Evolutionary conservation across 2,113 vertebrate species (phyloP), one percentile per base, ranked within the genome.

Genomic region (Bostrychus sinensis): DNA sequence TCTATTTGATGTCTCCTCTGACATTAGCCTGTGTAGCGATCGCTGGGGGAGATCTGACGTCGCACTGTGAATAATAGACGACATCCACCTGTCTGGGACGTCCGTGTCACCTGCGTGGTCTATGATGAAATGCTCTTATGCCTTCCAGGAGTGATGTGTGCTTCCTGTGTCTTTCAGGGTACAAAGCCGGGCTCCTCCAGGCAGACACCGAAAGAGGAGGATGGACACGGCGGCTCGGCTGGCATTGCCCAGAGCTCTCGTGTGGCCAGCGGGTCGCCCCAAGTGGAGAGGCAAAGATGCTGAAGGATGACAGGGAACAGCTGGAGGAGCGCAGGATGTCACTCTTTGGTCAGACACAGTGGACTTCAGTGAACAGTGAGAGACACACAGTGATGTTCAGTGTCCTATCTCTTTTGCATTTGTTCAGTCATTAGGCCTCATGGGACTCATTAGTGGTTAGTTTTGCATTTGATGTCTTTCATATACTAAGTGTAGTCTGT

Each of bases 1-100:
- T 90, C 86, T 90, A 68, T 81, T 87, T 86, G 85, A 90, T 84
- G 85, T 81, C 70, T 74, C 84, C 87, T 82, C 56, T 77, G 81
- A 77, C 82, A 83, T 66, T 5, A 10, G 55, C 56, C 32, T 82
- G 80, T 86, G 82, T 79, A 78, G 64, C 41, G 5, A 45, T 75
- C 70, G 30, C 70, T 9, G 10, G 74, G 45, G 72, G 77, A 85
- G 68, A 82, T 85, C 81, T 86, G 75, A 88, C 63, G 34, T 78
- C 57, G 60, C 38, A 57, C 69, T 63, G 69, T 86, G 83, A 90
- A 89, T 89, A 86, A 86, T 87, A 81, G 70, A 88, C 72, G 72
- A 79, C 36, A 78, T 82, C 75, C 68, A 71, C 80, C 81, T 77
- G 70, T 78, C 66, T 78, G 54, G 28, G 23, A 64, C 82, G 67